Percentiles rank a stretch among this genome's conserved stretches.
phyloP scores from a whole-genome alignment of 2,113 vertebrate genomes.

The Ciconia maguari region DNA sequence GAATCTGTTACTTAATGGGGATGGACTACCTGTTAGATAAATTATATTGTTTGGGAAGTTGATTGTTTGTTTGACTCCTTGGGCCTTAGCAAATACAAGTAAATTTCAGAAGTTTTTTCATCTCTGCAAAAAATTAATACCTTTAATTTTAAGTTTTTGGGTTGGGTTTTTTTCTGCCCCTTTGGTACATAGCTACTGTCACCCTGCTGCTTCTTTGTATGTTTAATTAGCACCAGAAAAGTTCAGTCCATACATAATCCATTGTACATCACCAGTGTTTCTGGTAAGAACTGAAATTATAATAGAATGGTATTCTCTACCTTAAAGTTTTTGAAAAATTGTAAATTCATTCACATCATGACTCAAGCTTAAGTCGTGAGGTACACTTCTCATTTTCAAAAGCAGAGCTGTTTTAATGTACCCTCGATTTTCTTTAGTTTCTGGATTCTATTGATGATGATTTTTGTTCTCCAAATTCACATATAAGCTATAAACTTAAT shows the following conservation, averaged over 20 bases:
- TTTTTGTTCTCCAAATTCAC: neutral
- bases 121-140: accelerated
- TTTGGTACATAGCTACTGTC: neutral
- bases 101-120: neutral
- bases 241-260: neutral
- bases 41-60: neutral
- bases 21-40: neutral
- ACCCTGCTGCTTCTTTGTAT: neutral
- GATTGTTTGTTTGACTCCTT: neutral
- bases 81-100: neutral
- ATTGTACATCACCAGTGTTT: neutral
- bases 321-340: neutral
- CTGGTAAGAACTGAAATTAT: neutral
- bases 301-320: neutral
- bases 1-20: neutral
- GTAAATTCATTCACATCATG: neutral
- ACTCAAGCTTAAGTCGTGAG: neutral
- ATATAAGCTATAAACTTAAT: neutral
- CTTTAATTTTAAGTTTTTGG: neutral
- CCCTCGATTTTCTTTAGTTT: neutral
- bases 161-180: accelerated
- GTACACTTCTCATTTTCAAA: neutral
- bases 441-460: neutral
- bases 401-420: neutral
- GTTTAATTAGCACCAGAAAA: neutral